phyloP scores from a whole-genome alignment of 2,888 invertebrate species.

The Plagiodera versicolora region DNA sequence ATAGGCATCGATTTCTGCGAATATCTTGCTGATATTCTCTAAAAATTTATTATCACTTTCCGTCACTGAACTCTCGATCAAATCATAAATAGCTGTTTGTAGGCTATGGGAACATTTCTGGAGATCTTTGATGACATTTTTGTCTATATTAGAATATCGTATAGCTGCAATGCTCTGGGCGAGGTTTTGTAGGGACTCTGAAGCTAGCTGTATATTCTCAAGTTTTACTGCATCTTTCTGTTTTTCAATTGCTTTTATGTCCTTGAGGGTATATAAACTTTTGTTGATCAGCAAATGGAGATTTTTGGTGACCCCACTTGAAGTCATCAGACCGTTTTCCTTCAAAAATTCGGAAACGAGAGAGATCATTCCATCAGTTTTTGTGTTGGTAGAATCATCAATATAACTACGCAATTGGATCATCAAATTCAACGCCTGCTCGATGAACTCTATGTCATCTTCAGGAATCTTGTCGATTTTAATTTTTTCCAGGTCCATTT shows the following conservation, averaged over 20 bases:
- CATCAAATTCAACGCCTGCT: conserved; percentile 22
- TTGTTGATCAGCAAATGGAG: conserved; percentile 36
- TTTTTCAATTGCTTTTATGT: conserved; percentile 35
- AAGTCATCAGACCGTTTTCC: conserved; percentile 21
- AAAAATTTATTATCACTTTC: conserved; percentile 41
- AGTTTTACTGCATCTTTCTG: conserved; percentile 34
- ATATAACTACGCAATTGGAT: conserved; percentile 24
- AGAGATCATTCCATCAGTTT: conserved; percentile 24
- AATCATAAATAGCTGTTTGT: conserved; percentile 49
- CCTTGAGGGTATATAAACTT: conserved; percentile 31
- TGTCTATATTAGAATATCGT: conserved; percentile 43
- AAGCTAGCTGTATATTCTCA: conserved; percentile 41
- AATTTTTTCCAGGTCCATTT: conserved; percentile 26
- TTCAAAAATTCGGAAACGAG: conserved; percentile 29
- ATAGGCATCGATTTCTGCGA: conserved; percentile 38
- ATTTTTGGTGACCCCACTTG: conserved; percentile 32
- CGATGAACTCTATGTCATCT: conserved; percentile 27
- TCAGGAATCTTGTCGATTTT: conserved; percentile 16
- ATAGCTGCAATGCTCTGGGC: conserved; percentile 46
- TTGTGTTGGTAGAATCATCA: conserved; percentile 18
- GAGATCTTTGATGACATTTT: conserved; percentile 39
- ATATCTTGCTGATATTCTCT: conserved; percentile 38
- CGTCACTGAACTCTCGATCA: conserved; percentile 42
- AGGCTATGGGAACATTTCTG: conserved; percentile 47
- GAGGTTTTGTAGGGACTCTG: conserved; percentile 45